Evolutionary conservation across 2,113 vertebrate genomes (phyloP).

Genomic region (Peromyscus polionotus): DNA sequence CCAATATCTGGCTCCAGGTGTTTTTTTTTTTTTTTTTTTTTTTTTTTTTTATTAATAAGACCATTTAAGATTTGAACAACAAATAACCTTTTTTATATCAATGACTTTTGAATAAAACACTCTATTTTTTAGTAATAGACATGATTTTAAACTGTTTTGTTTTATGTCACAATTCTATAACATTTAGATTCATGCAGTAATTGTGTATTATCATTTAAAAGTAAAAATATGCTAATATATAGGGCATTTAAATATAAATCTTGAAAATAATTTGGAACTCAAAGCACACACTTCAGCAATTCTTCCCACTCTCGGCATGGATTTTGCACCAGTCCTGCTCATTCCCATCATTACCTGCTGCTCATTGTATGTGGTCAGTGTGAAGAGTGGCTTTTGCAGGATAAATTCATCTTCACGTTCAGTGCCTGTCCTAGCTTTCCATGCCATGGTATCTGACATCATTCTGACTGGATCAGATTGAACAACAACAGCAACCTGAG

Average conservation of each 20-base stretch:
- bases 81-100: not conserved
- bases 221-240: constrained; percentile 32
- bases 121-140: not conserved
- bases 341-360: constrained; percentile 90
- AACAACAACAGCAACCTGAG: constrained; percentile 91
- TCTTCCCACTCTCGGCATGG: not conserved
- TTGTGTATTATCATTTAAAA: constrained; percentile 40
- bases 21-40: too few species aligned
- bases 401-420: constrained; percentile 85
- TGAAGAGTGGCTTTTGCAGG: constrained; percentile 94
- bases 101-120: not conserved
- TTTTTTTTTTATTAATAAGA: too few species aligned
- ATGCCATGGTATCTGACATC: constrained; percentile 93
- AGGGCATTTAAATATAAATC: constrained; percentile 42
- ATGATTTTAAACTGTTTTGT: not conserved
- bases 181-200: constrained; percentile 4
- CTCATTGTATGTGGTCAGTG: constrained; percentile 93
- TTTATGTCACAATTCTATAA: constrained; percentile 50
- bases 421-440: constrained; percentile 86
- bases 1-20: too few species aligned
- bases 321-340: not conserved
- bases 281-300: not conserved
- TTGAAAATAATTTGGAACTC: constrained; percentile 36
- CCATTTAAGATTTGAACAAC: too few species aligned
- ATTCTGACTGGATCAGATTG: constrained; percentile 91